phyloP scores from a whole-genome alignment of 2,888 invertebrate species.

The Nudaria mundana region DNA sequence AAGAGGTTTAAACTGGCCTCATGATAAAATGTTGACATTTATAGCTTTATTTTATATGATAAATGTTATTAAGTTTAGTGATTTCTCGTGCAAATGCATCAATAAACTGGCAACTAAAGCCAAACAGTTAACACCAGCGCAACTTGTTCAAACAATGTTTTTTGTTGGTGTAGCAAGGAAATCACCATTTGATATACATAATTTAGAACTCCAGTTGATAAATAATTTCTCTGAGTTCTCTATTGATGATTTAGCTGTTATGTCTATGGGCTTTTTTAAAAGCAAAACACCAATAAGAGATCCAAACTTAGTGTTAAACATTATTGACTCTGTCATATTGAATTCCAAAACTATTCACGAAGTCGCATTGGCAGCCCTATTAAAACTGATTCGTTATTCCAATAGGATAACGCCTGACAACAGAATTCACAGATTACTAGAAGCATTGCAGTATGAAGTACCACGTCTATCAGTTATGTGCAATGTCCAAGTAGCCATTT shows the following conservation, averaged over 20 bases:
- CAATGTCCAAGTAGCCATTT: conserved; percentile 84
- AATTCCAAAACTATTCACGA: conserved; percentile 81
- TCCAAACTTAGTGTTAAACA: conserved; percentile 63
- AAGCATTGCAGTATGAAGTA: conserved; percentile 77
- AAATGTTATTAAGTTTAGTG: conserved; percentile 75
- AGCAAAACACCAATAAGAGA: conserved; percentile 83
- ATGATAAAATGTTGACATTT: conserved; percentile 78
- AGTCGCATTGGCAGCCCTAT: conserved; percentile 83
- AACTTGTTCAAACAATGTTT: conserved; percentile 86
- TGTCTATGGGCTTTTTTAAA: conserved; percentile 90
- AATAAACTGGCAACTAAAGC: conserved; percentile 80
- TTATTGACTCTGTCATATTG: conserved; percentile 76
- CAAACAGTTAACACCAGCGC: conserved; percentile 79
- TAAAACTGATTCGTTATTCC: conserved; percentile 85
- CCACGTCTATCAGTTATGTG: conserved; percentile 81
- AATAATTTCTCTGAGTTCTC: conserved; percentile 77
- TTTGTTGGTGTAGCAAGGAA: conserved; percentile 82
- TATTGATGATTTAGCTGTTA: conserved; percentile 85
- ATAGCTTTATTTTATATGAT: conserved; percentile 84
- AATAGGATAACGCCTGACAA: conserved; percentile 60
- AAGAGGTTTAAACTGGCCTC: conserved; percentile 69
- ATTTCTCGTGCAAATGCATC: conserved; percentile 78
- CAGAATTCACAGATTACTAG: conserved; percentile 75
- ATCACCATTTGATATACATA: conserved; percentile 81
- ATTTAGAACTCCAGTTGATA: conserved; percentile 82